Evolutionary conservation across 2,797 vertebrate genomes (phyloP), one percentile per base, ranked within the genome.

Genomic region (Sebastes vulpes): DNA sequence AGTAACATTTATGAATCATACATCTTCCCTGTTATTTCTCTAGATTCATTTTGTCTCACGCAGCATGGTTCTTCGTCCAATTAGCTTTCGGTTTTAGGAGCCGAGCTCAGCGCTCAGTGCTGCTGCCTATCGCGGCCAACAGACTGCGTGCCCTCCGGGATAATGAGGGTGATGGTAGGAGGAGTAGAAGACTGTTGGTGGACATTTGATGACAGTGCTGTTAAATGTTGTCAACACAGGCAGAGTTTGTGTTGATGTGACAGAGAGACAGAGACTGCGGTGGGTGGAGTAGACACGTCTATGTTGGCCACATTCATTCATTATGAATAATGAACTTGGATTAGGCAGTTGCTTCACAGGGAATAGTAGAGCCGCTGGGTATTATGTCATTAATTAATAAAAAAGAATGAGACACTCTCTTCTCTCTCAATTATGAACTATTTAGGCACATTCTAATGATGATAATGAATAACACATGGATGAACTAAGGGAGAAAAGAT

Each of bases 341-440:
- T 70, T 48, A 79, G 59, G 4, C 70, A 35, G 63, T 42, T 38
- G 77, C 73, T 73, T 75, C 48, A 48, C 0, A 23, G 77, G 56
- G 76, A 90, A 70, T 26, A 65, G 25, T 29, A 42, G 61, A 70
- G 72, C 72, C 14, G 4, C 57, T 35, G 73, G 73, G 63, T 60
- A 77, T 72, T 65, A 72, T 79, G 63, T 70, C 52, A 72, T 83
- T 70, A 38, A 77, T 90, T 82, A 67, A 75, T 84, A 35, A 72
- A 70, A 26, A 46, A 79, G 7, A 79, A 52, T 29, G 61, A 77
- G 25, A 48, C 6, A n/a, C 20, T 16, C 10, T 9, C 38, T 72
- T 16, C 18, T 42, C 61, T 25, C 35, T 56, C 18, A 35, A n/a
- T 70, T 38, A 25, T 50, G n/a, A 64, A 54, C 26, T 63, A n/a